Percentiles rank a stretch among this genome's conserved stretches.
phyloP scores from a whole-genome alignment of 2,797 vertebrate species.

The Gorsachius magnificus region DNA sequence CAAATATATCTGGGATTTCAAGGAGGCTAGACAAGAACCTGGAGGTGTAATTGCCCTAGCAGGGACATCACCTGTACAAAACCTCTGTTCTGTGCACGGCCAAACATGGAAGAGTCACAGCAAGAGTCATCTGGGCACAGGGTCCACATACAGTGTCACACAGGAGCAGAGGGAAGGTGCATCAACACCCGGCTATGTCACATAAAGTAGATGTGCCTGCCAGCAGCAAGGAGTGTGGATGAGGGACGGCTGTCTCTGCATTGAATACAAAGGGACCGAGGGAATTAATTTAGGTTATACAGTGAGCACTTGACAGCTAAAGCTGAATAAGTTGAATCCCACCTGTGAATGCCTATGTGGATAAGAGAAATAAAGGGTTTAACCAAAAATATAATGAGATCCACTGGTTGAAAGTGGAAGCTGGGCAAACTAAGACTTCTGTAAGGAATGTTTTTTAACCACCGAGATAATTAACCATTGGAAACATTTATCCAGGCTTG shows the following conservation, averaged over 20 bases:
- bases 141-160: background rate
- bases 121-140: background rate
- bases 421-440: background rate
- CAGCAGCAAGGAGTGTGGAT: background rate
- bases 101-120: background rate
- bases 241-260: background rate
- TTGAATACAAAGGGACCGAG: background rate
- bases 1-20: background rate
- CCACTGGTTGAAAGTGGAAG: background rate
- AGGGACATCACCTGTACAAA: background rate
- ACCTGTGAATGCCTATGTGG: background rate
- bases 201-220: background rate
- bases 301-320: background rate
- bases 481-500: background rate
- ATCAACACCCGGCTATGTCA: background rate
- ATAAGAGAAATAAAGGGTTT: background rate
- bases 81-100: background rate
- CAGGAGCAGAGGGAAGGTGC: background rate
- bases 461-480: background rate
- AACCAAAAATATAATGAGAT: too few species aligned
- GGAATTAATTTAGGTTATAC: background rate
- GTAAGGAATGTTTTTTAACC: background rate
- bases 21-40: background rate
- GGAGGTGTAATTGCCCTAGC: background rate
- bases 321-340: background rate